Base-by-base conservation (phyloP, 2,113 vertebrate species). In the Pangasianodon hypophthalmus region DNA sequence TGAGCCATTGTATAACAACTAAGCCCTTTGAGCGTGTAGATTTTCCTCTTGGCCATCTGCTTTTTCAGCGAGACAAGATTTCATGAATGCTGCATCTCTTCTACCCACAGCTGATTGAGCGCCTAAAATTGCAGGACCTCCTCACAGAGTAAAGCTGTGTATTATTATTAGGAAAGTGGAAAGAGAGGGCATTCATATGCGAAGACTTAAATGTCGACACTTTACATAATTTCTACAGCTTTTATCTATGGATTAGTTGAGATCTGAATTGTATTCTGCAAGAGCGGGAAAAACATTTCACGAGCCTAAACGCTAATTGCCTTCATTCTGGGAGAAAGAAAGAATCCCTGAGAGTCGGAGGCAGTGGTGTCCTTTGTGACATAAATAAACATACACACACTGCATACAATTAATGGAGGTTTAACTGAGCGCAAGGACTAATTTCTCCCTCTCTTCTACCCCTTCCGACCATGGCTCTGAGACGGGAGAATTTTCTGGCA, bases 401-500 rank as follows among this genome's bases (percentile, higher is more conserved):
- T 92, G 69, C 84, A 82, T 90, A 88, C 91, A 93, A 91, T 94
- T 95, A 94, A 94, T 91, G 82, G 91, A 92, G 93, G 88, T 92
- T 91, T 89, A 92, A 91, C 88, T 87, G 90, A 32, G 82, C 58
- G 73, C 90, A 89, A 92, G 88, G 89, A 90, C 91, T 89, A 87
- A 92, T 94, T 92, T 90, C 92, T 90, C 69, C 41, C 44, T 89
- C 85, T 83, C 87, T 92, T 91, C 75, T 87, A 86, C 88, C 73
- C 24, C 86, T 91, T 90, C 81, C 87, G 62, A 93, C 88, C 80
- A 89, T 91, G 86, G 91, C 94, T 94, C 71, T 24, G 90, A 93
- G 89, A 95, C 87, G 82, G 92, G 91, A 88, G 90, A 94, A 93
- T 90, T 94, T 95, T 92, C 93, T 93, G 92, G 92, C 94, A 96